Evolutionary conservation across 2,113 vertebrate species (phyloP), one percentile per base, ranked within the genome.

Genomic region (Podilymbus podiceps): DNA sequence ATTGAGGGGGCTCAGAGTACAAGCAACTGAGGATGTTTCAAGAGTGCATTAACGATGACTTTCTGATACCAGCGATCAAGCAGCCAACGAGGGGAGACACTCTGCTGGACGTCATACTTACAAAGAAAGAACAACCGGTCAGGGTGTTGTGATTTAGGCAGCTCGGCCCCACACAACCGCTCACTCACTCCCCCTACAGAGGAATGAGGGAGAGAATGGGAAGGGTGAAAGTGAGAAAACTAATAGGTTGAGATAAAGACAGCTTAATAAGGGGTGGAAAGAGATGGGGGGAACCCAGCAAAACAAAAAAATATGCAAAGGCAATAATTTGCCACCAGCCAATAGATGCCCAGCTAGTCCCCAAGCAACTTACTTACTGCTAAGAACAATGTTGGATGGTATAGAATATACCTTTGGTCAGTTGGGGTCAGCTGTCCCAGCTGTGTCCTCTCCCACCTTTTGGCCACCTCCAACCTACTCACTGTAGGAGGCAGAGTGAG

Each of bases 281-380:
- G 40, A 63, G 23, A 27, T 4, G 30, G 2, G 24, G 8, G 0
- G 1, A 23, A 4, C 1, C 7, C 15, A 46, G 15, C 12, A 55
- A 14, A 55, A 44, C 5, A 50, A 75, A 58, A 74, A 83, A n/a
- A 23, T 2, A 47, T 2, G 4, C n/a, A 63, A 63, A 72, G 53
- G 9, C 15, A 33, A 35, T 30, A 1, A 0, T 72, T 63, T 72
- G 35, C 53, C 15, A 49, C 9, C 28, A 68, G 53, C 12, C 30
- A 81, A 18, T 7, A 2, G 6, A 68, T 59, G 15, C 6, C 27
- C 55, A 74, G 27, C 8, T 49, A 63, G 60, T 33, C 18, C 18
- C 11, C 3, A 2, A 59, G 49, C 55, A 74, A 60, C 25, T n/a
- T n/a, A n/a, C n/a, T 53, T 58, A 73, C 33, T 27, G 42, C 33